Conservation (phyloP, 2,113 vertebrate species). For the Craseonycteris thonglongyai region DNA sequence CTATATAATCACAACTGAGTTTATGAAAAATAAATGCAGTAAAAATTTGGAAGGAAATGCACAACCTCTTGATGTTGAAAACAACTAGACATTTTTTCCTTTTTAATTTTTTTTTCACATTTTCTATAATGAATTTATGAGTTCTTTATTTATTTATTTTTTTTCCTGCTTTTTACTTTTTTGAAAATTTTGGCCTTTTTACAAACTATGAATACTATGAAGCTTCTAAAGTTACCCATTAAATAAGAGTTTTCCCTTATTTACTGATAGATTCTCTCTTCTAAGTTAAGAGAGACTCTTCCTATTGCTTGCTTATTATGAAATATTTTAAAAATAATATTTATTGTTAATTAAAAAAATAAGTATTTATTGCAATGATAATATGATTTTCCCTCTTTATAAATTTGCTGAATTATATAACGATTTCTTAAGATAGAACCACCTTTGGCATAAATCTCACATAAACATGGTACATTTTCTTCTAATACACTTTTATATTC, state of each 20-base stretch:
- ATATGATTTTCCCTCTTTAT: not conserved
- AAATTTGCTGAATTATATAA: not conserved
- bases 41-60: not conserved
- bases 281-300: not conserved
- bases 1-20: not conserved
- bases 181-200: not conserved
- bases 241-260: not conserved
- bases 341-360: not conserved
- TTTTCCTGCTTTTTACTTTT: not conserved
- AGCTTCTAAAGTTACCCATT: not conserved
- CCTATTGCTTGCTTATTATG: not conserved
- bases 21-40: not conserved
- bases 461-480: not conserved
- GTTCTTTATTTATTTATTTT: not conserved
- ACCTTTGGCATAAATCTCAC: not conserved
- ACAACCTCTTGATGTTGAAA: not conserved
- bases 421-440: not conserved
- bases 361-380: not conserved
- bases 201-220: not conserved
- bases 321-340: not conserved
- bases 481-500: not conserved
- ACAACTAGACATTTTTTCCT: not conserved
- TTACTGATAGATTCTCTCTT: not conserved
- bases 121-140: not conserved
- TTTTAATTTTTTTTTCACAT: not conserved